Conservation (phyloP, 2,888 invertebrate genomes). For the Parnassius orleans region DNA sequence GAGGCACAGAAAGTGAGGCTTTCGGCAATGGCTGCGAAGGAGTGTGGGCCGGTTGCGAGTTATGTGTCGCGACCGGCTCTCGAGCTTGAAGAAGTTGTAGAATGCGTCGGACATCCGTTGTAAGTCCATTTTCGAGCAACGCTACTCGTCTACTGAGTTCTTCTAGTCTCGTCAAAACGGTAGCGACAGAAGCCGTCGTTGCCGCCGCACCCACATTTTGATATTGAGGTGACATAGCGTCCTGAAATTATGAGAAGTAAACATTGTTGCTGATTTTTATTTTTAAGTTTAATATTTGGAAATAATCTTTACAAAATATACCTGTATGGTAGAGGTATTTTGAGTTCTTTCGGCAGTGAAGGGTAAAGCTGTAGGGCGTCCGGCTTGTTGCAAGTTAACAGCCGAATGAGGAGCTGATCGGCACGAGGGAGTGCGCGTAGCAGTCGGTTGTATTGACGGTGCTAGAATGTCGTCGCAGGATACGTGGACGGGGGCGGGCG, state of each 20-base stretch:
- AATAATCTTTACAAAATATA: not conserved
- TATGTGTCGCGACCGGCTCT: conserved; percentile 47
- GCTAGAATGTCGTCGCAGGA: conserved; percentile 75
- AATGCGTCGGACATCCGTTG: conserved; percentile 87
- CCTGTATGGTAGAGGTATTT: conserved; percentile 46
- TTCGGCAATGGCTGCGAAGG: conserved; percentile 67
- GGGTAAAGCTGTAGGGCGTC: conserved; percentile 63
- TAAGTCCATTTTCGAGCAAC: conserved; percentile 86
- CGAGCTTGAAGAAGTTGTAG: conserved; percentile 83
- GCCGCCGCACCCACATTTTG: conserved; percentile 69
- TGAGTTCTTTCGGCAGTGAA: conserved; percentile 59
- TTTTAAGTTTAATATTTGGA: too few species aligned
- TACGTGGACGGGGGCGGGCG: conserved; percentile 62
- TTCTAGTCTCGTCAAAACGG: conserved; percentile 84
- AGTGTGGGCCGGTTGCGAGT: conserved; percentile 55
- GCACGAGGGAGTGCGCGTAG: conserved; percentile 62
- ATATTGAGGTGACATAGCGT: conserved; percentile 69
- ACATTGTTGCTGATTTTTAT: too few species aligned
- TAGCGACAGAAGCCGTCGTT: conserved; percentile 66
- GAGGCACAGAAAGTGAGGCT: conserved; percentile 69
- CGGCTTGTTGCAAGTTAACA: conserved; percentile 68
- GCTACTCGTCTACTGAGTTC: conserved; percentile 85
- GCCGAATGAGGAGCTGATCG: conserved; percentile 76
- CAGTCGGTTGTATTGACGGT: conserved; percentile 51
- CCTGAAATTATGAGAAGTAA: conserved; percentile 46